Evolutionary conservation across 2,888 invertebrate species (phyloP).

Genomic region (Melinopterus prodromus): DNA sequence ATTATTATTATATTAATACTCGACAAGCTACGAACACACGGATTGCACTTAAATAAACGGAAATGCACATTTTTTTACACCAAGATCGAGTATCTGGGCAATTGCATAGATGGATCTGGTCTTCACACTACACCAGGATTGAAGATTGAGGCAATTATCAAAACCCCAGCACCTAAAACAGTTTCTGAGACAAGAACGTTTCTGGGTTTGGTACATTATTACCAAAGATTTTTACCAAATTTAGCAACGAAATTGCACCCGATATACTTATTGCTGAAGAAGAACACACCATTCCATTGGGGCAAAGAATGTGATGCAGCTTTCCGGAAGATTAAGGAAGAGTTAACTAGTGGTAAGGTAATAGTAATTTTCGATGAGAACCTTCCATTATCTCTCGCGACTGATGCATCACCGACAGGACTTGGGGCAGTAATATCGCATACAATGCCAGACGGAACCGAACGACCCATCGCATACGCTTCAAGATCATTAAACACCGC

Average conservation of each 20-base stretch:
- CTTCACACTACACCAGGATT: conserved; percentile 28
- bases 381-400: conserved; percentile 26
- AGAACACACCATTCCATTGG: conserved; percentile 21
- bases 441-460: conserved; percentile 34
- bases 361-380: conserved; percentile 16
- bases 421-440: conserved; percentile 37
- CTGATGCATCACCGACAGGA: conserved; percentile 17
- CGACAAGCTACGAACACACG: conserved; percentile 22
- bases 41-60: conserved; percentile 37
- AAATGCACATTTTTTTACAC: conserved; percentile 44
- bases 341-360: conserved; percentile 21
- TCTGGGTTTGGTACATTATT: conserved; percentile 8
- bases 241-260: conserved; percentile 19
- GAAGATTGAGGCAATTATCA: conserved; percentile 34
- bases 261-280: conserved; percentile 28
- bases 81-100: conserved; percentile 41
- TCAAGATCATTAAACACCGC: conserved; percentile 36
- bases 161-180: neutral
- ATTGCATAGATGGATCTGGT: conserved; percentile 36
- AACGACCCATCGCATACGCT: conserved; percentile 40
- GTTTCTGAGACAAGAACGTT: neutral
- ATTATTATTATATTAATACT: no score
- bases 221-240: conserved; percentile 14
- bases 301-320: conserved; percentile 23
- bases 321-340: conserved; percentile 29